phyloP scores from a whole-genome alignment of 2,797 vertebrate genomes.

The Halcyon smyrnensis region DNA sequence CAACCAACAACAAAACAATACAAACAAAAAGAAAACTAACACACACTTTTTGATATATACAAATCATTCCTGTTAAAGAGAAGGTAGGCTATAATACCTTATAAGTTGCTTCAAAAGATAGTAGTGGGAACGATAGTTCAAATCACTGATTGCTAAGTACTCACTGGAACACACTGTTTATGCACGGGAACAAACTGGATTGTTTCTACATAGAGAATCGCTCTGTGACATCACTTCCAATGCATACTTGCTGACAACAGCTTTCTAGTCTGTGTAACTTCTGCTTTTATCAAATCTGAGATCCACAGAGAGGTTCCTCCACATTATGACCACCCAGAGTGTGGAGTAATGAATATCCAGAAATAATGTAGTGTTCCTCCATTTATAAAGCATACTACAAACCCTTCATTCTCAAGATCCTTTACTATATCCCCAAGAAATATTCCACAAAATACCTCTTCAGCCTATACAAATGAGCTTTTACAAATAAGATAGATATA shows the following conservation, averaged over 20 bases:
- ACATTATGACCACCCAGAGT: neutral
- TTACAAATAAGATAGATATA: neutral
- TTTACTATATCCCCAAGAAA: neutral
- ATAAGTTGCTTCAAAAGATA: neutral
- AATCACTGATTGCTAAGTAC: neutral
- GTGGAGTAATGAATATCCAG: conserved; percentile 23
- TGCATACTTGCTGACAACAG: neutral
- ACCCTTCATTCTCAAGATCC: neutral
- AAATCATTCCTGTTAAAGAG: neutral
- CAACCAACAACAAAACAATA: too few relatives aligned
- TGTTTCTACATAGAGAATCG: neutral
- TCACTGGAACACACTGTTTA: neutral
- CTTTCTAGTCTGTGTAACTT: neutral
- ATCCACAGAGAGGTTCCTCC: neutral
- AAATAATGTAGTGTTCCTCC: neutral
- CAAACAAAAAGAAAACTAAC: too few relatives aligned
- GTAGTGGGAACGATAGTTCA: neutral
- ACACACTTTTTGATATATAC: neutral
- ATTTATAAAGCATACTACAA: neutral
- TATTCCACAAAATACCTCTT: neutral
- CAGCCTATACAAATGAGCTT: neutral
- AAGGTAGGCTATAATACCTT: neutral
- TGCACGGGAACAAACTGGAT: neutral
- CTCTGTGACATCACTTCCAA: neutral
- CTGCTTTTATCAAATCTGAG: conserved; percentile 2